Base-by-base conservation (phyloP, 2,113 vertebrate species). In the Phoxinus phoxinus region DNA sequence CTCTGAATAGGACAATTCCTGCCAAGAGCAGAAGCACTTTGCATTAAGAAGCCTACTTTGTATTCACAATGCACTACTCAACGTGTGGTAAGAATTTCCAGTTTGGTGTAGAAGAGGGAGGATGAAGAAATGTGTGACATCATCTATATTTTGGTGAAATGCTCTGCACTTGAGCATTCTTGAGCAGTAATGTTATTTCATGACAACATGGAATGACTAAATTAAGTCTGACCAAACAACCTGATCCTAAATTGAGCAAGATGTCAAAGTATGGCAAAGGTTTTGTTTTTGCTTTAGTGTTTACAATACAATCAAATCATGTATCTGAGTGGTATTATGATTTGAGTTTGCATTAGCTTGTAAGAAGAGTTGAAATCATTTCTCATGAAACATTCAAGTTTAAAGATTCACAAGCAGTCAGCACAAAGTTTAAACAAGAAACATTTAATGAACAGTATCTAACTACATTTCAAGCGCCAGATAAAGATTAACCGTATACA, bases 401-500 rank as follows among this genome's bases (percentile, higher is more conserved):
- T 78, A 78, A 78, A 58, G 82, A 41, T 84, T 44, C 32, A 53
- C 23, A 41, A 58, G 25, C 44, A 32, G 19, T 56, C 7, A 23
- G 21, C n/a, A 37, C 23, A 41, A 58, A 44, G 30, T 12, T 58
- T 11, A 21, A 84, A 84, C 32, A 75, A 13, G 37, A 53, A 9
- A 5, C 5, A 0, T 32, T 46, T 65, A 65, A 76, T 76, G 46
- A 53, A 53, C 3, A 81, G 63, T 51, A 3, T 69, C 30, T 15
- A 48, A 30, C 19, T 69, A n/a, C 17, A 67, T 69, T 51, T 51
- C n/a, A 25, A 65, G 59, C 25, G 7, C 27, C 41, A 51, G 78
- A 81, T 81, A 65, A 63, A 63, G 15, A 65, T 81, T 44, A 63
- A 30, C 37, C n/a, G n/a, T n/a, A n/a, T n/a, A n/a, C n/a, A 32